Conservation (phyloP, 2,113 vertebrate species). For the Nyctereutes procyonoides region DNA sequence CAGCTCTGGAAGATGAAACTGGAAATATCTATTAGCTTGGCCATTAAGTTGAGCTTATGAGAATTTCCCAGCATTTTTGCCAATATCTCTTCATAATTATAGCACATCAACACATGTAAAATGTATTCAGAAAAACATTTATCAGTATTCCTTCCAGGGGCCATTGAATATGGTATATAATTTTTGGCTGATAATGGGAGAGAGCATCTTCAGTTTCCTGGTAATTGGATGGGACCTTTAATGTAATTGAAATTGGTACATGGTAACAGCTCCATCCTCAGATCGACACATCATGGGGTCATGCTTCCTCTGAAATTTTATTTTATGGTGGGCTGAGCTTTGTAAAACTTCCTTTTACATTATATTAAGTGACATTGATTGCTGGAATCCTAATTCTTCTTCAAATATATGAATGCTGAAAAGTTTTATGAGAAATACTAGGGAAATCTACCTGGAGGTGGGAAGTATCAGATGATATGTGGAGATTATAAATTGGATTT, state of each 20-base stretch:
- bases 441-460: background rate
- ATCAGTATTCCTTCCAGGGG: constrained; percentile 5
- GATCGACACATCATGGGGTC: background rate
- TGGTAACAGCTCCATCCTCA: background rate
- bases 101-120: constrained; percentile 36
- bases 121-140: constrained; percentile 40
- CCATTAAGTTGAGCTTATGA: background rate
- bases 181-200: background rate
- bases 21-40: constrained; percentile 48
- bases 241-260: constrained; percentile 15
- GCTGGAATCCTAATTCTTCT: constrained; percentile 49
- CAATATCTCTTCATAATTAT: constrained; percentile 57
- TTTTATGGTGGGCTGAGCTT: constrained; percentile 34
- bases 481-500: background rate
- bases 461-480: background rate
- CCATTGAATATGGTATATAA: background rate
- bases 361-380: constrained; percentile 2
- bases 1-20: constrained; percentile 22
- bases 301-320: constrained; percentile 50
- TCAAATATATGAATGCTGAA: background rate
- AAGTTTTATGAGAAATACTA: background rate
- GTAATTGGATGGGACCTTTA: background rate
- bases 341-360: constrained; percentile 29
- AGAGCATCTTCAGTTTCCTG: background rate
- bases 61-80: constrained; percentile 58